Conservation (phyloP, 1,140 invertebrate species). For the Cyclina sinensis region DNA sequence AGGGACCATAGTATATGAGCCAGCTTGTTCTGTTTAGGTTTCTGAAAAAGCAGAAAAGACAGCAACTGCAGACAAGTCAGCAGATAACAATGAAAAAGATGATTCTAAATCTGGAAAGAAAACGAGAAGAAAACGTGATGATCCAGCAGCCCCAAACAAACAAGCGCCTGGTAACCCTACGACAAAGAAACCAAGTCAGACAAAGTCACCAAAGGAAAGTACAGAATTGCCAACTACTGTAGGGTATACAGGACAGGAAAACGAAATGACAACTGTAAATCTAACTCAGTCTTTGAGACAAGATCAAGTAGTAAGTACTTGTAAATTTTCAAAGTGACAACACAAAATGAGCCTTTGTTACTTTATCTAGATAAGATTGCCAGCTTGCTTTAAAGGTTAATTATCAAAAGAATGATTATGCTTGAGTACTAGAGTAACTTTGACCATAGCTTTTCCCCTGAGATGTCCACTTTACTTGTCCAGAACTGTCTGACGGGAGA, state of each 20-base stretch:
- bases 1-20: too few species aligned
- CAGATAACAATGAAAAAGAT: background rate
- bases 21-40: too few species aligned
- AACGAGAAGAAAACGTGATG: background rate
- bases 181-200: background rate
- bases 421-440: too few species aligned
- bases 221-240: background rate
- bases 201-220: background rate
- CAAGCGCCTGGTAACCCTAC: background rate
- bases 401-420: too few species aligned
- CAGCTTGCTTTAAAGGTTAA: too few species aligned
- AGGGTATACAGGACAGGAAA: background rate
- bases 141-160: background rate
- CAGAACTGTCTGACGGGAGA: too few species aligned
- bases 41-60: background rate
- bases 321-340: too few species aligned
- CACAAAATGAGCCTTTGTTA: too few species aligned
- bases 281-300: conserved; percentile 31
- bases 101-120: background rate
- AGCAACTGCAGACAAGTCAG: background rate
- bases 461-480: too few species aligned
- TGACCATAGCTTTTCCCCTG: too few species aligned
- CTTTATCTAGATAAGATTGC: too few species aligned
- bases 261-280: conserved; percentile 21
- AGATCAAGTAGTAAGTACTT: conserved; percentile 10